These are phyloP conservation scores for Conchocele bisecta DNA, from an alignment of 2,888 invertebrate species.

Conservation along the genomic window DNA sequence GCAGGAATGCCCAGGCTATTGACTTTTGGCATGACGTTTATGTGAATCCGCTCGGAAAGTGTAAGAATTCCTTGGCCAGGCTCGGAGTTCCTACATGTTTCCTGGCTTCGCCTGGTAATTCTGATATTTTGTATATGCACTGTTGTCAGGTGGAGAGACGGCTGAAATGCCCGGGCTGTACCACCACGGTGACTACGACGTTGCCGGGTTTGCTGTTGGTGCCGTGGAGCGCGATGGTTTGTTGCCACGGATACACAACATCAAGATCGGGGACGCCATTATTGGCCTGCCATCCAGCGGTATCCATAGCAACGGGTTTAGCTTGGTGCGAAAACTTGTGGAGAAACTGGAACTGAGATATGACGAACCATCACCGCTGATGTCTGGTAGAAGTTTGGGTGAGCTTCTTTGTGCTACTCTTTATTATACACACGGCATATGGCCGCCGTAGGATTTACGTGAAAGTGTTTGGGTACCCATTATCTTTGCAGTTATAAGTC, in stretches of 20 bases:
- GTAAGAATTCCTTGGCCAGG: too few relatives aligned
- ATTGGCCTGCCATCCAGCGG: slow-evolving; percentile 95
- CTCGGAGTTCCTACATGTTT: too few relatives aligned
- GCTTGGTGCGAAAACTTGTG: slow-evolving; percentile 92
- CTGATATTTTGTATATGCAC: too few relatives aligned
- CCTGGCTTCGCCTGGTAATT: too few relatives aligned
- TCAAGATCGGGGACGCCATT: slow-evolving; percentile 90
- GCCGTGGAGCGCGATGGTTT: slow-evolving; percentile 91
- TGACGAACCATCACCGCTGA: slow-evolving; percentile 88
- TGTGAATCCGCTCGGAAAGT: too few relatives aligned
- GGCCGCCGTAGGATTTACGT: too few relatives aligned
- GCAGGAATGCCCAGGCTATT: too few relatives aligned
- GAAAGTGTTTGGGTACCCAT: too few relatives aligned
- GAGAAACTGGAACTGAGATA: slow-evolving; percentile 87
- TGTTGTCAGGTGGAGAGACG: slow-evolving; percentile 92
- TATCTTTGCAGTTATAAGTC: too few relatives aligned
- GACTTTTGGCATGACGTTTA: too few relatives aligned
- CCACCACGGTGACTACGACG: slow-evolving; percentile 92
- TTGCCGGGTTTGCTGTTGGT: slow-evolving; percentile 98
- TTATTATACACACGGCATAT: too few relatives aligned
- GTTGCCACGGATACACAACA: slow-evolving; percentile 87
- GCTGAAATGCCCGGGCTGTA: slow-evolving; percentile 94
- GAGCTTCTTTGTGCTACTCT: too few relatives aligned
- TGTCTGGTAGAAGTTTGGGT: slow-evolving; percentile 89
- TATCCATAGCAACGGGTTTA: slow-evolving; percentile 97